Evolutionary conservation across 23 tunicate genomes (phyloP), one percentile per base, ranked within the genome.

Genomic region (Clavelina lepadiformis): DNA sequence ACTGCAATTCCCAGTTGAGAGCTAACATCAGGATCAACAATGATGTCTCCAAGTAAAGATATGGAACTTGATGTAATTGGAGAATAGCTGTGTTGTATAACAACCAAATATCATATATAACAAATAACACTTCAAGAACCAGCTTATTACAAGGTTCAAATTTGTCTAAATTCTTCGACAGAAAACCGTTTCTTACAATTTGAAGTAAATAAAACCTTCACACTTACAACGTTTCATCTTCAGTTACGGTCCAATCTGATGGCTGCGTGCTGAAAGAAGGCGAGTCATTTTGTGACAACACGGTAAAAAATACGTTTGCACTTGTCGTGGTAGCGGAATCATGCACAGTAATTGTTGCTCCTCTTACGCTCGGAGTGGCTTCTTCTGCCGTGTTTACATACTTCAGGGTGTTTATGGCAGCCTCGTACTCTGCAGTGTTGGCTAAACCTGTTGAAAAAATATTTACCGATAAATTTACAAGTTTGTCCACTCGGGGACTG

Each of bases 1-100:
- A 73, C 29, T 19, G 69, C 79, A 46, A 73, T 22, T 3, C 36
- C 79, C 11, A 46, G 59, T 61, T 73, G 52, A 26, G 79, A 61
- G 34, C 33, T 33, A 6, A 34, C n/a, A 31, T 73, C 79, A 59
- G 25, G 24, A 59, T 73, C 79, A 18, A 15, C 23, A 26, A 59
- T 38, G 3, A 56, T 20, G 67, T 58, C 46, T 0, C 49, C 69
- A 7, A 73, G 30, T 1, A 60, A 28, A 18, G 31, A 45, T 11
- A 61, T 61, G 2, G 59, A 46, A 32, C 29, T 29, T 3, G 79
- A 61, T 2, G 29, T n/a, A 2, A 71, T 36, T 28, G 46, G 65
- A 13, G 67, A 26, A 37, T 25, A 56, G 26, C 77, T 69, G 46
- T 19, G 31, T n/a, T n/a, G n/a, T n/a, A n/a, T n/a, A n/a, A 19